Evolutionary conservation across 2,797 vertebrate species (phyloP).

Genomic region (Sebastes steindachneri): DNA sequence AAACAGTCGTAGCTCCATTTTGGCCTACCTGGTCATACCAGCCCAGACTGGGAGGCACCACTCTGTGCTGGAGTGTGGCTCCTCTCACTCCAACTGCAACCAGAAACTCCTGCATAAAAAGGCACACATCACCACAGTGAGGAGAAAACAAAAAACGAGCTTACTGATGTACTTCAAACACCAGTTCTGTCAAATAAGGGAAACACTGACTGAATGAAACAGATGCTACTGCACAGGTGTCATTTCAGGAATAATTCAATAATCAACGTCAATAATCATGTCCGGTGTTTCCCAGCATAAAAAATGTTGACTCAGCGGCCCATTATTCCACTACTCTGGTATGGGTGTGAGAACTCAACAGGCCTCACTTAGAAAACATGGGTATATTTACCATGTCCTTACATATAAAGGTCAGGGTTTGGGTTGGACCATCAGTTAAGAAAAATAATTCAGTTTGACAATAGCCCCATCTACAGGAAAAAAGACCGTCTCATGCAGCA

Average conservation of each 20-base stretch:
- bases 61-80: constrained; percentile 93
- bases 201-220: neutral
- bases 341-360: too few species aligned
- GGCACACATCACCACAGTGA: neutral
- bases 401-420: neutral
- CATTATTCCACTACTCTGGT: neutral
- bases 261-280: neutral
- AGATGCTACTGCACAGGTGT: neutral
- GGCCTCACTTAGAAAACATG: neutral
- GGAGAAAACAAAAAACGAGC: neutral
- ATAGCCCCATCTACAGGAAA: neutral
- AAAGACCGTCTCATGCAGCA: neutral
- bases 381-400: neutral
- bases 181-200: neutral
- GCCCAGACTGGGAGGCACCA: constrained; percentile 89
- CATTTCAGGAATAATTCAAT: neutral
- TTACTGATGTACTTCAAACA: neutral
- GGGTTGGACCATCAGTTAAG: neutral
- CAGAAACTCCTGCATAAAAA: constrained; percentile 88
- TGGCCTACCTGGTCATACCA: constrained; percentile 97
- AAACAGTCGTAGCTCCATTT: neutral
- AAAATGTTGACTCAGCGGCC: neutral
- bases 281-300: neutral
- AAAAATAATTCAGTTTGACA: neutral
- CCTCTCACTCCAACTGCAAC: constrained; percentile 93